Evolutionary conservation across 2,113 vertebrate species (phyloP).

Genomic region (Tragelaphus scriptus): DNA sequence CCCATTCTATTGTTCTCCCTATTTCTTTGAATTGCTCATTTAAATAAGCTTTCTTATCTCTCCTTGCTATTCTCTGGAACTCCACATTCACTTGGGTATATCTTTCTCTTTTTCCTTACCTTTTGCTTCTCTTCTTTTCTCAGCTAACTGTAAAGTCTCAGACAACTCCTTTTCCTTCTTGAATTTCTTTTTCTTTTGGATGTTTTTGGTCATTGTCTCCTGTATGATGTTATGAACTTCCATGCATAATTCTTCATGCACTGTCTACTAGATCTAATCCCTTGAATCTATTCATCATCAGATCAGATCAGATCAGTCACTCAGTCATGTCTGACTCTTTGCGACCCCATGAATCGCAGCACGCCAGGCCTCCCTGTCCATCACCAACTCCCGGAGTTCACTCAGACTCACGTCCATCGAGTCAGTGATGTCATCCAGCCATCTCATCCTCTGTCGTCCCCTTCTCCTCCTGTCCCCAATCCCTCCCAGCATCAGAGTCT

Average conservation of each 20-base stretch:
- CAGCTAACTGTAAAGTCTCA: not conserved
- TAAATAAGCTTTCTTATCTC: not conserved
- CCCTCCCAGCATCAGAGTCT: no score
- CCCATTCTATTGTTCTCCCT: not conserved
- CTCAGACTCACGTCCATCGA: no score
- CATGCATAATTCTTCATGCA: not conserved
- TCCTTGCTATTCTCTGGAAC: not conserved
- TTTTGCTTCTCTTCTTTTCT: not conserved
- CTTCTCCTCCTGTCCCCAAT: no score
- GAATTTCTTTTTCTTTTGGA: not conserved
- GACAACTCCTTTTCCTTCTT: not conserved
- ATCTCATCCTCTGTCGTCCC: no score
- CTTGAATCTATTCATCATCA: not conserved
- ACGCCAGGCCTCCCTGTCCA: no score
- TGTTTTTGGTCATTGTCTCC: not conserved
- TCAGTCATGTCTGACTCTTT: no score
- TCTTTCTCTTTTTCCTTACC: not conserved
- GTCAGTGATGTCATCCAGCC: no score
- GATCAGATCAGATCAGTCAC: no score
- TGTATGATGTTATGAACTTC: not conserved
- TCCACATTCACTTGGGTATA: rapidly evolving
- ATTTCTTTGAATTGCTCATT: not conserved
- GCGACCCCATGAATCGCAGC: no score
- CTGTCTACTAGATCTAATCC: not conserved
- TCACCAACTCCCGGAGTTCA: no score